Percentiles rank a stretch among this genome's conserved stretches.
phyloP scores from a whole-genome alignment of 2,888 invertebrate species.

The Lepeophtheirus nordmannii region DNA sequence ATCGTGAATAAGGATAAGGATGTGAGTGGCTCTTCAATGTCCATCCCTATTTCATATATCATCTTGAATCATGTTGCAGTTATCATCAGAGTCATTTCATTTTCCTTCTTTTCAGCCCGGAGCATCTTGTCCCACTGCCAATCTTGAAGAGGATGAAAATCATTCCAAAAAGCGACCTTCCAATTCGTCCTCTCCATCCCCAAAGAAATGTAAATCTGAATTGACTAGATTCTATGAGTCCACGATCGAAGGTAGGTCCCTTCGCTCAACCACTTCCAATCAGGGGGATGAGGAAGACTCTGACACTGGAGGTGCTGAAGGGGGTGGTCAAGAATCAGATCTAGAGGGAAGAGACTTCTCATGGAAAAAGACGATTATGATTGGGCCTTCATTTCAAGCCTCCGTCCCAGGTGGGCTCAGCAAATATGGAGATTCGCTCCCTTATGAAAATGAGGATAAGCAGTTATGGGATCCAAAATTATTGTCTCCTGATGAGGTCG shows the following conservation, averaged over 20 bases:
- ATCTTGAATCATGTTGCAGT: too few relatives aligned
- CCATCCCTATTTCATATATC: too few relatives aligned
- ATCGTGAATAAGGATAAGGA: too few relatives aligned
- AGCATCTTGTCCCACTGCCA: too few relatives aligned
- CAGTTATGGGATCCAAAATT: slow-evolving; percentile 77
- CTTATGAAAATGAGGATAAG: slow-evolving; percentile 88
- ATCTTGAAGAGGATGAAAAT: slow-evolving; percentile 22
- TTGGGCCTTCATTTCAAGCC: slow-evolving; percentile 59
- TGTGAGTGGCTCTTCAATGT: too few relatives aligned
- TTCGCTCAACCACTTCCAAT: background rate
- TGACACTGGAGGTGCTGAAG: slow-evolving; percentile 33
- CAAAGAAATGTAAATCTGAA: slow-evolving; percentile 22
- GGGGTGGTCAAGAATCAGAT: slow-evolving; percentile 33
- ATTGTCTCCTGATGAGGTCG: slow-evolving; percentile 53
- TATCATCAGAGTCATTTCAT: too few relatives aligned
- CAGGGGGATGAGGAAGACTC: slow-evolving; percentile 31
- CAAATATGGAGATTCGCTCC: slow-evolving; percentile 59
- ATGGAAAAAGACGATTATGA: slow-evolving; percentile 87
- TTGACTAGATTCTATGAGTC: slow-evolving; percentile 19
- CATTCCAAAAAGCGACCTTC: background rate
- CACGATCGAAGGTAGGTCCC: slow-evolving; percentile 13
- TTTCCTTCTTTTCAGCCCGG: too few relatives aligned
- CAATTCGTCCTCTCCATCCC: slow-evolving; percentile 3
- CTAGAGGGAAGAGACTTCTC: slow-evolving; percentile 48
- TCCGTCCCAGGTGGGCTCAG: slow-evolving; percentile 78